Base-by-base conservation (phyloP, 2,113 vertebrate species). In the Gadus chalcogrammus region DNA sequence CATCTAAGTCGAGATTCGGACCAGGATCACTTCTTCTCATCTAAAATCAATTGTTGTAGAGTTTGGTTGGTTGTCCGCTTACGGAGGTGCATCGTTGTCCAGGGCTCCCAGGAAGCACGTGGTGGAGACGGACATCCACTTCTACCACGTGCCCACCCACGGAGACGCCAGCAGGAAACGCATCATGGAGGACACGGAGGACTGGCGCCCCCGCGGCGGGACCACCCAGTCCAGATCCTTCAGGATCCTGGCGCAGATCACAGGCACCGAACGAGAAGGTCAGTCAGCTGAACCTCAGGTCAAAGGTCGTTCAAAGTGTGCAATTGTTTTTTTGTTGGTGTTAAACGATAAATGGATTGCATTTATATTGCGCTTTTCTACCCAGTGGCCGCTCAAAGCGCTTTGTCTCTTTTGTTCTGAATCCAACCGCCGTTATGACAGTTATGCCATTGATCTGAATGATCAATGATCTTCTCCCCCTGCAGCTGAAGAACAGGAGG, bases 151-250 rank as follows among this genome's bases (percentile, higher is more conserved):
- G 13, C 94, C 95, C 8, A 91, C 93, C 78, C 95, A 95, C 31
- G 95, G 93, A 1, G 95, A 97, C 48, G 94, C 96, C 75, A 98
- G 97, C 90, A 97, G 96, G 90, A 96, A 97, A 79, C 93, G 97
- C 6, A 90, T 99, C 85, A 97, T 91, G 5, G 94, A 98, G 72
- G 96, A 99, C 76, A 99, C 97, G 0, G 97, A 99, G 78, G 97
- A 99, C 80, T 99, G 97, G 97, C 94, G 92, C 4, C 97, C 97
- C 0, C 90, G 96, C 15, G 93, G 93, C 0, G 96, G 97, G 61
- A 98, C 96, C 1, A 97, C 95, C 61, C 97, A 99, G 87, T 99
- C 97, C 60, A 95, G 95, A 61, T 99, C 97, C 12, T 99, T 99
- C 88, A 93, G 92, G 31, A 99, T 98, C 85, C 95, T 99, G 48